Evolutionary conservation across 2,888 invertebrate species (phyloP).

Genomic region (Podotricha telesiphe): DNA sequence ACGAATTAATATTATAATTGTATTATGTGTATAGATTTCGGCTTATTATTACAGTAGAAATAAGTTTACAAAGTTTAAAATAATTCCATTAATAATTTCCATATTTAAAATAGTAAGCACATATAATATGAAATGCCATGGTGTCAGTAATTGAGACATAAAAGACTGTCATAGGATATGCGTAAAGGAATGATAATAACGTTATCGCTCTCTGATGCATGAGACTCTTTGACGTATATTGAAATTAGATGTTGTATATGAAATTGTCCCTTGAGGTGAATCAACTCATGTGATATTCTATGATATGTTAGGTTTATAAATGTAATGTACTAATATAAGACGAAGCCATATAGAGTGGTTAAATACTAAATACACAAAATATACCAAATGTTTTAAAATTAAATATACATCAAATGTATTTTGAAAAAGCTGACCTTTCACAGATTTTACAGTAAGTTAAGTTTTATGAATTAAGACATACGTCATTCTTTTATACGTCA

Average conservation of each 20-base stretch:
- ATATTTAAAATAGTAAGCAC: not conserved
- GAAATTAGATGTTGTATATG: constrained; percentile 14
- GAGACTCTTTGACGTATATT: constrained; percentile 17
- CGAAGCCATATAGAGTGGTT: not conserved
- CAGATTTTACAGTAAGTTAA: no score
- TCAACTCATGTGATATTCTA: not conserved
- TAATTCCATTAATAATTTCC: no score
- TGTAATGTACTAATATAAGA: not conserved
- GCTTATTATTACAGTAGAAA: not conserved
- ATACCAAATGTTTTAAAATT: not conserved
- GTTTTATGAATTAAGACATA: no score
- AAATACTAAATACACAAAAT: not conserved
- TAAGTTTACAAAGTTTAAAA: no score
- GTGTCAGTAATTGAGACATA: not conserved
- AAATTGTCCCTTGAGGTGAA: constrained; percentile 19
- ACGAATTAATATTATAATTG: no score
- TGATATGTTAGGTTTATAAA: not conserved
- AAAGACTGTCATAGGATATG: not conserved
- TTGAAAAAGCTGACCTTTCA: not conserved
- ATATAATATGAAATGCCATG: not conserved
- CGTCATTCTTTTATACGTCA: no score
- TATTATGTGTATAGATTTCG: no score
- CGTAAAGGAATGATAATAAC: constrained; percentile 19
- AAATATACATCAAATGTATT: not conserved
- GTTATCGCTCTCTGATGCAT: constrained; percentile 18